Conservation (phyloP, 1,140 invertebrate species). For the Drosophila seguyi region DNA sequence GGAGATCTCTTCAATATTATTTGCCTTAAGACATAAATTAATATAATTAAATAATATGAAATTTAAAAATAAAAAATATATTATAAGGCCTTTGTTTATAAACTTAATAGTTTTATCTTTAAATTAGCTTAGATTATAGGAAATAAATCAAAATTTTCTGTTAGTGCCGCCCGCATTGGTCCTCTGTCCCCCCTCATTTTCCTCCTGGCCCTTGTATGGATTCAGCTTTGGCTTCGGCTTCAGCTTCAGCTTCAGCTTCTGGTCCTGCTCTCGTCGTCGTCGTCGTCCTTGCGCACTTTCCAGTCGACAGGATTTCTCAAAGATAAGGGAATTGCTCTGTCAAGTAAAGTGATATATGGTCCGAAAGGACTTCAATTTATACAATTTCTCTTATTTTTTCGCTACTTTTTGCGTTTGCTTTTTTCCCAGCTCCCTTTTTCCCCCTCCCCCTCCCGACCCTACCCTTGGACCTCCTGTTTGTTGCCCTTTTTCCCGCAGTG, state of each 20-base stretch:
- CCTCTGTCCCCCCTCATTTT: constrained; percentile 44
- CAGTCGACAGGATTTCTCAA: constrained; percentile 85
- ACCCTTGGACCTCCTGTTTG: constrained; percentile 36
- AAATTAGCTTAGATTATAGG: not conserved
- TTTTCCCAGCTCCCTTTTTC: constrained; percentile 45
- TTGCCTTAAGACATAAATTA: not conserved
- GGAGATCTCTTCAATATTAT: too few relatives aligned
- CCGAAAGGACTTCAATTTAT: constrained; percentile 85
- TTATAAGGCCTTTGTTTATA: not conserved
- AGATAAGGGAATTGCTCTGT: constrained; percentile 85
- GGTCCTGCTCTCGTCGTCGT: constrained; percentile 48
- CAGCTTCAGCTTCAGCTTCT: constrained; percentile 15
- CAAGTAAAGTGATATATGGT: constrained; percentile 85
- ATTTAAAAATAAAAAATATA: not conserved
- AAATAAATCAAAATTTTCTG: not conserved
- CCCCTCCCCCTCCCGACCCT: not conserved
- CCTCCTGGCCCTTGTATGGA: constrained; percentile 45
- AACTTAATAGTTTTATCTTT: not conserved
- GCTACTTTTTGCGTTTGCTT: constrained; percentile 81
- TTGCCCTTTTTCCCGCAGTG: constrained; percentile 65
- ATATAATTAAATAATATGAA: too few relatives aligned
- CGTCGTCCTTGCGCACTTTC: constrained; percentile 78
- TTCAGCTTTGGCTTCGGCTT: constrained; percentile 10
- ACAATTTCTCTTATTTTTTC: constrained; percentile 85
- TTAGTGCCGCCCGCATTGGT: constrained; percentile 67